Base-by-base conservation (phyloP, 2,113 vertebrate genomes). In the Actenoides lindsayi region DNA sequence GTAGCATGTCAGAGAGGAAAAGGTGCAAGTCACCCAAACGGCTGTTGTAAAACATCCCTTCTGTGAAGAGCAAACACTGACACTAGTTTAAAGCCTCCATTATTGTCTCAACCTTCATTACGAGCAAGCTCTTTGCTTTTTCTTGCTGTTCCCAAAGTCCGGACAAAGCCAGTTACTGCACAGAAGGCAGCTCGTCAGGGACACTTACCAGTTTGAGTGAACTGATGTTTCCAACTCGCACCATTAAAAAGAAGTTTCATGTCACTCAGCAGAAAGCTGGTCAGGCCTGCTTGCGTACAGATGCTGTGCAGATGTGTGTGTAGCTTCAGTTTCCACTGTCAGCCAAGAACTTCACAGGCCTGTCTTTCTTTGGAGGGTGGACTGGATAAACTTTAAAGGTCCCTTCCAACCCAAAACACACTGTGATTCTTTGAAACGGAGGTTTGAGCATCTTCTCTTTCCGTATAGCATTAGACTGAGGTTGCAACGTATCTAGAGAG, bases 261-360 rank as follows among this genome's bases (percentile, higher is more conserved):
- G 33, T 46, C 6, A 3, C 6, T 16, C 7, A 15, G 9, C 10
- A 12, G 67, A 42, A 48, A 37, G 39, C 35, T 33, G 41, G 5
- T 37, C 7, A 74, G 46, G 35, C 35, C 25, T 37, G 54, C 35
- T 54, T 41, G 18, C 11, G 16, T 25, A 14, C 0, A 1, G 41
- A 13, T 0, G 2, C 54, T 16, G 6, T 28, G 50, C 13, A 6
- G 33, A 14, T 31, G 17, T 27, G 48, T 10, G 30, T 1, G 1
- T 30, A 21, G 23, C 44, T 77, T 48, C 0, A 1, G 30, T 62
- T 74, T 62, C 35, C 8, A 1, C 63, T 30, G 21, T 11, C 6
- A 13, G 10, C 33, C 18, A 25, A 60, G n/a, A 60, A 13, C 6
- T 20, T 54, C n/a, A 3, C 8, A n/a, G 53, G 33, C 39, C 27